A percentile compares a stretch with the other conserved stretches of the same genome.
Conservation (phyloP, 2,888 invertebrate species). For the Microctonus brassicae region DNA sequence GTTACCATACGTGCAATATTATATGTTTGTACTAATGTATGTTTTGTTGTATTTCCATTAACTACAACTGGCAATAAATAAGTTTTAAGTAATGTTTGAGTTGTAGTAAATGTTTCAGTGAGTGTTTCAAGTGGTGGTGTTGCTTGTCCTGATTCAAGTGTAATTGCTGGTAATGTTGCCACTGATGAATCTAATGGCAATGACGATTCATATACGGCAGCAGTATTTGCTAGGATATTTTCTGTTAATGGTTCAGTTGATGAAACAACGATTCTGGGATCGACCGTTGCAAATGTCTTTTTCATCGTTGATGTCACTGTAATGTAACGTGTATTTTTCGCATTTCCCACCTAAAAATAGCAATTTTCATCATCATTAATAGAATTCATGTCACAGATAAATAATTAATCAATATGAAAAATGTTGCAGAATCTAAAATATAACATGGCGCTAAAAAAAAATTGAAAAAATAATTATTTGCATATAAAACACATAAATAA, state of each 20-base stretch:
- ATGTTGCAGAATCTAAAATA: not conserved
- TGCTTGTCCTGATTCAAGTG: constrained; percentile 81
- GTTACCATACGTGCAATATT: constrained; percentile 88
- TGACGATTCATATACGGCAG: constrained; percentile 80
- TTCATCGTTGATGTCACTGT: constrained; percentile 90
- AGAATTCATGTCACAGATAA: not conserved
- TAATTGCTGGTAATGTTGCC: constrained; percentile 86
- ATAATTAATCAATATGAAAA: not conserved
- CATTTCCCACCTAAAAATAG: constrained; percentile 80
- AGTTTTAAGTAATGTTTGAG: constrained; percentile 89
- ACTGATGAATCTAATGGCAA: constrained; percentile 81
- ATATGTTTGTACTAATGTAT: constrained; percentile 91
- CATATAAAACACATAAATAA: no score
- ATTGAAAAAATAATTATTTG: not conserved
- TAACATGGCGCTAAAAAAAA: not conserved
- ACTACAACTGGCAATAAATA: constrained; percentile 88
- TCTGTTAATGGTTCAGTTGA: constrained; percentile 86
- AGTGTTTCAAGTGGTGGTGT: constrained; percentile 90
- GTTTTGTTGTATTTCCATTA: constrained; percentile 80
- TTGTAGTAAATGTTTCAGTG: constrained; percentile 92
- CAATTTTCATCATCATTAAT: not conserved
- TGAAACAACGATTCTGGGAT: constrained; percentile 73
- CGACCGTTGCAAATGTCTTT: constrained; percentile 79
- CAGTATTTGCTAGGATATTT: constrained; percentile 86
- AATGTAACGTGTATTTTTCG: constrained; percentile 88